Percentiles rank a stretch among this genome's conserved stretches.
phyloP scores from a whole-genome alignment of 2,888 invertebrate species.

The Tetragonisca angustula region DNA sequence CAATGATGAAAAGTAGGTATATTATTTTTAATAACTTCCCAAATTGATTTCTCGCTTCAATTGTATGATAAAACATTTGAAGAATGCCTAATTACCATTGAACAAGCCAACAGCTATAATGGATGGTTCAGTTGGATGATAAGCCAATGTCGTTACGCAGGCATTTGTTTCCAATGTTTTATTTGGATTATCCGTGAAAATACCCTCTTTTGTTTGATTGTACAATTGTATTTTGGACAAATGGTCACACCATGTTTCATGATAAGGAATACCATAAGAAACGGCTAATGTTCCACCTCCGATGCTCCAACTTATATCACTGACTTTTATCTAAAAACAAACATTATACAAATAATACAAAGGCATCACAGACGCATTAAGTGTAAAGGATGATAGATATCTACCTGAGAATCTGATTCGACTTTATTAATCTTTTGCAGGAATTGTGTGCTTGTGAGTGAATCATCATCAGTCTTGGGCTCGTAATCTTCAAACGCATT shows the following conservation, averaged over 20 bases:
- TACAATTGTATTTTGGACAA: constrained; percentile 79
- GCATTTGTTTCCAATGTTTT: constrained; percentile 79
- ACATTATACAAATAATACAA: neutral
- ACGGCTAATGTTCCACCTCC: constrained; percentile 80
- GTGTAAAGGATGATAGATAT: constrained; percentile 57
- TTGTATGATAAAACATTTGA: too few species aligned
- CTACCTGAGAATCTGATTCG: constrained; percentile 74
- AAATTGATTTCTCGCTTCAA: too few species aligned
- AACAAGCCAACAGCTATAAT: constrained; percentile 84
- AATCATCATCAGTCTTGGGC: constrained; percentile 68
- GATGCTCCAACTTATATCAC: constrained; percentile 79
- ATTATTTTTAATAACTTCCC: neutral
- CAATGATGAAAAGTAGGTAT: too few species aligned
- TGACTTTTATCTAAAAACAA: constrained; percentile 79
- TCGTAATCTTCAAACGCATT: constrained; percentile 80
- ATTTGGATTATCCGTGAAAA: constrained; percentile 69
- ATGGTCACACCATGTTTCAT: constrained; percentile 81
- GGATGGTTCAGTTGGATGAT: constrained; percentile 85
- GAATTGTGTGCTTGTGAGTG: constrained; percentile 69
- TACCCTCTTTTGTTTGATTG: constrained; percentile 75
- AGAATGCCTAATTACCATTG: constrained; percentile 73
- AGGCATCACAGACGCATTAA: neutral
- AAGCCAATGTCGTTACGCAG: constrained; percentile 84
- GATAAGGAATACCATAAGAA: constrained; percentile 74
- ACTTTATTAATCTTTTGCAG: constrained; percentile 73